These are phyloP conservation scores for Melanogrammus aeglefinus DNA, from an alignment of 2,797 vertebrate species.

Conservation along the genomic window DNA sequence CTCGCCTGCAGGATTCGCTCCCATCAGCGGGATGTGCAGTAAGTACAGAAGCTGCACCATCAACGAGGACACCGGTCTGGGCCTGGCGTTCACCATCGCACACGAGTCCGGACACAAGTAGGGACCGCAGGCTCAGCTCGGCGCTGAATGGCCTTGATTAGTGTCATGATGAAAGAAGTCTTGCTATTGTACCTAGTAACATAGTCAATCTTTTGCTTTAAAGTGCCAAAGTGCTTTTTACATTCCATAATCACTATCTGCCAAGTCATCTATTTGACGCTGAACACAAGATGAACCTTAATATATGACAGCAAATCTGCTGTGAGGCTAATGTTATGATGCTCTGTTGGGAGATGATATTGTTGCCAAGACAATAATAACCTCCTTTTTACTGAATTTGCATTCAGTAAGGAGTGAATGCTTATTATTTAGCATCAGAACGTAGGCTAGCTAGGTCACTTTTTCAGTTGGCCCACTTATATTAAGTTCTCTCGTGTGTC, in stretches of 20 bases:
- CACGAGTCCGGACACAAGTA: constrained; percentile 94
- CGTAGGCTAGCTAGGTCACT: too few relatives aligned
- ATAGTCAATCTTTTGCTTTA: background rate
- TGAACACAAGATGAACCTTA: too few relatives aligned
- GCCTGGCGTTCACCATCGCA: constrained; percentile 88
- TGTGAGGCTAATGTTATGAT: background rate
- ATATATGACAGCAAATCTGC: too few relatives aligned
- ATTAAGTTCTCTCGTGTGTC: background rate
- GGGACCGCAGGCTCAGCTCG: constrained; percentile 33
- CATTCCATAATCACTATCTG: too few relatives aligned
- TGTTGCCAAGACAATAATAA: background rate
- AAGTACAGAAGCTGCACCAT: constrained; percentile 89
- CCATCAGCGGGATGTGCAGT: constrained; percentile 91
- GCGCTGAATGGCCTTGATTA: background rate
- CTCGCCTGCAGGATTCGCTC: constrained; percentile 80
- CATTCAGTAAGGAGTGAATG: background rate
- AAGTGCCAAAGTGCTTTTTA: background rate
- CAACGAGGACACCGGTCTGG: constrained; percentile 88
- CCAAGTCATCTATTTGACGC: too few relatives aligned
- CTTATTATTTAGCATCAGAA: background rate
- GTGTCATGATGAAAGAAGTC: background rate
- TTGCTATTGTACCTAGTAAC: background rate
- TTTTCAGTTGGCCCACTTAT: background rate
- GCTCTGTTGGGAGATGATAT: background rate
- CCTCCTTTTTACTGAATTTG: background rate